These are phyloP conservation scores for Linurgus olivaceus DNA, from an alignment of 2,797 vertebrate species.

Conservation along the genomic window DNA sequence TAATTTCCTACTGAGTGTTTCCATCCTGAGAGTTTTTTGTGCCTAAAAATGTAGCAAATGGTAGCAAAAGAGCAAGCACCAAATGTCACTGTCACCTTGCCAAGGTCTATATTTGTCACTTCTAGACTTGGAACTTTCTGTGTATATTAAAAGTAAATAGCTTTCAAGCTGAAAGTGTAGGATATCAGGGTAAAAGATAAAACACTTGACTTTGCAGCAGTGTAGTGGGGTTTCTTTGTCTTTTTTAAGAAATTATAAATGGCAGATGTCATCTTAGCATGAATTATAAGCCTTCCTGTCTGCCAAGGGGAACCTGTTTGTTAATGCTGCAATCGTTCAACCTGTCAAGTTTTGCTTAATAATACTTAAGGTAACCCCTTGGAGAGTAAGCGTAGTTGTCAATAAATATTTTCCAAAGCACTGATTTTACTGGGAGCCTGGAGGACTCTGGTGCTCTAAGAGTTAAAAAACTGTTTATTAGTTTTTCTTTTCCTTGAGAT, in stretches of 20 bases:
- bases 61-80: neutral
- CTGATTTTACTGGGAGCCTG: neutral
- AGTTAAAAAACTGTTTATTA: conserved; percentile 4
- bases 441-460: neutral
- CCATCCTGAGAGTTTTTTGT: neutral
- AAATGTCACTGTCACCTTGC: conserved; percentile 24
- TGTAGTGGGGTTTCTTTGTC: neutral
- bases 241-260: conserved; percentile 37
- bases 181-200: neutral
- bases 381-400: neutral
- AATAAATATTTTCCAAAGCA: neutral
- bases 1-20: neutral
- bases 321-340: conserved; percentile 14
- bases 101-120: conserved; percentile 20
- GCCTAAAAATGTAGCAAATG: conserved; percentile 2
- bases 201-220: neutral
- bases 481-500: neutral
- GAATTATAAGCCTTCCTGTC: neutral
- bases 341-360: conserved; percentile 24
- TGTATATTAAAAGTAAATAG: neutral
- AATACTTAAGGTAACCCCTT: conserved; percentile 16
- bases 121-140: neutral
- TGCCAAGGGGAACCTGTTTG: conserved; percentile 25
- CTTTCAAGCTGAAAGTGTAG: neutral
- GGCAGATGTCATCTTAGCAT: conserved; percentile 35